Conservation (phyloP, 2,797 vertebrate genomes). For the Cuculus canorus region DNA sequence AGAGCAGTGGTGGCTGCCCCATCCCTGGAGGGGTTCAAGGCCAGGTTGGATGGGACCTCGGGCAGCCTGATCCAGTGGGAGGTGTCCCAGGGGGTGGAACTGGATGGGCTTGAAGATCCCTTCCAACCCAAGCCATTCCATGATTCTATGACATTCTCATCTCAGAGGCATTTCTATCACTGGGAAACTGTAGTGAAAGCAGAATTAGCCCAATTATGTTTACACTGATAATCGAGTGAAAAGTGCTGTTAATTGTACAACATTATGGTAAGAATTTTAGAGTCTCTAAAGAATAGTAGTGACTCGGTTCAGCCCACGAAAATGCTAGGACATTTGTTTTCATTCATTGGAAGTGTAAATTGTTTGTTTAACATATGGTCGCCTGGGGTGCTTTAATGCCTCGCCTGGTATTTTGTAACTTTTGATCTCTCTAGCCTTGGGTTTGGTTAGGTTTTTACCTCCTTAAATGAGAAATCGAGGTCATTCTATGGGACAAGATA, state of each 20-base stretch:
- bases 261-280: slow-evolving; percentile 10
- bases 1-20: no score
- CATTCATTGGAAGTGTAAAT: slow-evolving; percentile 56
- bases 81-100: no score
- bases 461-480: slow-evolving; percentile 75
- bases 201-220: background rate
- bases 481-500: slow-evolving; percentile 78
- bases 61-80: no score
- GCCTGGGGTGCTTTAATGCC: slow-evolving; percentile 59
- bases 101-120: no score
- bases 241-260: slow-evolving; percentile 49
- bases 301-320: slow-evolving; percentile 37
- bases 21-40: no score
- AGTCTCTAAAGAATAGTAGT: background rate
- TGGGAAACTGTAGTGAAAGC: background rate
- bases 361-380: slow-evolving; percentile 68
- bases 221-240: slow-evolving; percentile 47
- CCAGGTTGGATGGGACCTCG: no score
- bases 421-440: slow-evolving; percentile 53
- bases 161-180: background rate
- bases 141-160: background rate
- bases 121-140: no score
- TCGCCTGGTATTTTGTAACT: slow-evolving; percentile 35
- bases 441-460: slow-evolving; percentile 57
- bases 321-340: slow-evolving; percentile 53